Percentiles rank a stretch among this genome's conserved stretches.
phyloP scores from a whole-genome alignment of 2,113 vertebrate genomes.

The Apeltes quadracus region DNA sequence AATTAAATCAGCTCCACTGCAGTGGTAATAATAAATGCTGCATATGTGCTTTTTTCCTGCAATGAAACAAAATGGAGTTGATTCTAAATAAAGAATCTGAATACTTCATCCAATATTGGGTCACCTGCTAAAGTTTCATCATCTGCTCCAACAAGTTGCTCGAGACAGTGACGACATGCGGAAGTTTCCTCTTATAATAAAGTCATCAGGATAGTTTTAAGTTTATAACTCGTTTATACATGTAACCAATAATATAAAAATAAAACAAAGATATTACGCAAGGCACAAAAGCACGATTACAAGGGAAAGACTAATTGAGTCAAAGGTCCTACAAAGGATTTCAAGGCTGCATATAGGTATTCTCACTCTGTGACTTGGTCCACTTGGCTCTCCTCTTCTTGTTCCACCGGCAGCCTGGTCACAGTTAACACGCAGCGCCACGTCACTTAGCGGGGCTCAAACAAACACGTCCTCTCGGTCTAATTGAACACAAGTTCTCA shows the following conservation, averaged over 20 bases:
- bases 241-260: background rate
- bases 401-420: conserved; percentile 64
- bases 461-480: background rate
- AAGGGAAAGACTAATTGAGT: background rate
- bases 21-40: background rate
- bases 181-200: background rate
- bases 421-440: conserved; percentile 25
- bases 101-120: background rate
- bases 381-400: conserved; percentile 59
- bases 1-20: background rate
- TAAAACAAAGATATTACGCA: background rate
- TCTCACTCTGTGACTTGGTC: conserved; percentile 75
- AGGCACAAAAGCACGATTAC: background rate
- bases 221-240: background rate
- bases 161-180: background rate
- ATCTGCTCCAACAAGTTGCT: background rate
- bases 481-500: conserved; percentile 40
- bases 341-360: background rate
- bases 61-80: background rate
- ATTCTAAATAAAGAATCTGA: background rate
- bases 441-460: background rate
- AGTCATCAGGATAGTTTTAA: background rate
- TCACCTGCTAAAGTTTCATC: background rate
- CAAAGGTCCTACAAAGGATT: background rate
- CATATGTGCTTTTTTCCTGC: background rate